Base-by-base conservation (phyloP, 2,113 vertebrate species). In the Sciurus niger region DNA sequence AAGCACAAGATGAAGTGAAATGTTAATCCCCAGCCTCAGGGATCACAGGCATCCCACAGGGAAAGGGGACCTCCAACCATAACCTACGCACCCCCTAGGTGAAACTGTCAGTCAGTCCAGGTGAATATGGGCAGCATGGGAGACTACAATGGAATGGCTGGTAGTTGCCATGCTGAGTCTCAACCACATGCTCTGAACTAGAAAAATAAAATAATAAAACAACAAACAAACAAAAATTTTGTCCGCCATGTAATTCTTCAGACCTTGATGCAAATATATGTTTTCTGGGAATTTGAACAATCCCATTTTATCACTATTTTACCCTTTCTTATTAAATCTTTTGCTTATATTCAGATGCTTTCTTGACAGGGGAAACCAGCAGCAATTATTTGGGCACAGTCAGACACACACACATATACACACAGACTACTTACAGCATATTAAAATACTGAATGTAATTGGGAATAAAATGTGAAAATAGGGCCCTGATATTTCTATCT, bases 11-110 rank as follows among this genome's bases (percentile, higher is more conserved):
- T 30, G 10, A 65, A 51, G 17, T 63, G 16, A 65, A 28, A 73
- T 32, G 20, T 51, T 79, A 30, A 3, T 8, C 0, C 2, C 8
- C 9, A 32, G 14, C 5, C 24, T 51, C 28, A 48, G 16, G 6
- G 37, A 0, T 79, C 48, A 20, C n/a, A 70, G 34, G 7, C 12
- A 9, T 60, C 40, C 53, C 17, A 14, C 55, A n/a, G n/a, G 34
- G 32, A 17, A 68, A 86, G 48, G 20, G 4, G 1, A 4, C 20
- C 16, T 68, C 48, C 58, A 40, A 30, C 17, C 13, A 32, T 28
- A 25, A 2, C 22, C 30, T 60, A 8, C 2, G 1, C 10, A 12
- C 32, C 25, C 55, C 18, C 7, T 53, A 32, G 4, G 25, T 51
- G 16, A 60, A 1, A 3, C 13, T 1, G 4, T n/a, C n/a, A 17